Evolutionary conservation across 2,113 vertebrate genomes (phyloP).

Genomic region (Protobothrops mucrosquamatus): DNA sequence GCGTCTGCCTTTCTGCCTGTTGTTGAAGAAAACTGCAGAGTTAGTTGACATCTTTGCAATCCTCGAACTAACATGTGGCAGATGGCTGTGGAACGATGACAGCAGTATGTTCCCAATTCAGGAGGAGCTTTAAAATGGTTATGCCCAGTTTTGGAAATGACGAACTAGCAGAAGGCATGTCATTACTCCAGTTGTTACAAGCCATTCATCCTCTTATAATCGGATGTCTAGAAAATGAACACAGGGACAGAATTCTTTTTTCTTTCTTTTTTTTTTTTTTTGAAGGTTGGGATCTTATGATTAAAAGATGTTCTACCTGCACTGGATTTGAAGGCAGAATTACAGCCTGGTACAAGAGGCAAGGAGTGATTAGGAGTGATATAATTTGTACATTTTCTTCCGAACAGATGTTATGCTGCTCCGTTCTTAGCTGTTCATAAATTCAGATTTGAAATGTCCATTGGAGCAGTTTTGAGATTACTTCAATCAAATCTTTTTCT

Average conservation of each 20-base stretch:
- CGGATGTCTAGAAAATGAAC: conserved; percentile 74
- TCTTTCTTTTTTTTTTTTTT: conserved; percentile 24
- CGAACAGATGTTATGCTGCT: conserved; percentile 57
- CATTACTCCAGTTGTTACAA: conserved; percentile 67
- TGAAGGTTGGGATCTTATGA: conserved; percentile 69
- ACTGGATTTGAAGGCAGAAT: conserved; percentile 46
- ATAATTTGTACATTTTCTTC: conserved; percentile 51
- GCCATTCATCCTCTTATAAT: conserved; percentile 72
- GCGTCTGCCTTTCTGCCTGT: conserved; percentile 59
- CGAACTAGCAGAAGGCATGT: conserved; percentile 70
- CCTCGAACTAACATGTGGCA: conserved; percentile 66
- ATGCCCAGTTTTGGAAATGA: conserved; percentile 41
- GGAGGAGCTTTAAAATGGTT: conserved; percentile 53
- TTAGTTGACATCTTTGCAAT: conserved; percentile 63
- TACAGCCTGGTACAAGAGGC: conserved; percentile 58
- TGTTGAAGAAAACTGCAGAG: conserved; percentile 55
- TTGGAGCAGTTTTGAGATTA: background rate
- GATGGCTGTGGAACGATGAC: conserved; percentile 66
- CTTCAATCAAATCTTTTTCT: background rate
- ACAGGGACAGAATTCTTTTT: conserved; percentile 68
- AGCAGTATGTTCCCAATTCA: conserved; percentile 76
- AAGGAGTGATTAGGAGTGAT: conserved; percentile 66
- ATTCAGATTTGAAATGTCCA: background rate
- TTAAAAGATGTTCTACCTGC: conserved; percentile 76
- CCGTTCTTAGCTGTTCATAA: conserved; percentile 26